phyloP scores from a whole-genome alignment of 2,888 invertebrate species.

The Ochropleura leucogaster region DNA sequence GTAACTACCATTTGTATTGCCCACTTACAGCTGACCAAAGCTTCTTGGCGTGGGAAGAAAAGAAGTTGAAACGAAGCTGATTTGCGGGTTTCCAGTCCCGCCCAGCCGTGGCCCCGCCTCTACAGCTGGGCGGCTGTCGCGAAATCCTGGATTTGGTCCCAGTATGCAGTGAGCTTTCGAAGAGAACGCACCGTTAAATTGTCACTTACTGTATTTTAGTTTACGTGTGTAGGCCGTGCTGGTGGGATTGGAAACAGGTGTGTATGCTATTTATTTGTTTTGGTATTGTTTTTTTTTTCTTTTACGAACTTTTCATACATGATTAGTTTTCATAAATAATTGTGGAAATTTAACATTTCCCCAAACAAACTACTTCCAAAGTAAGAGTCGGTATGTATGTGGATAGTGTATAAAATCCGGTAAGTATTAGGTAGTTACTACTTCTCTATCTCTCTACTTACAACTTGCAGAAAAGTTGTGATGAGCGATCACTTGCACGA shows the following conservation, averaged over 20 bases:
- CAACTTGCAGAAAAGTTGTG: conserved; percentile 3
- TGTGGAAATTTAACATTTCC: not conserved
- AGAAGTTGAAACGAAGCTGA: conserved; percentile 81
- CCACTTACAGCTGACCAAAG: conserved; percentile 77
- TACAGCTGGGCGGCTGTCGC: conserved; percentile 77
- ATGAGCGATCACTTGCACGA: not conserved
- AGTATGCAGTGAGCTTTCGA: conserved; percentile 73
- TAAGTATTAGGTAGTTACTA: not conserved
- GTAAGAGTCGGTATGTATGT: not conserved
- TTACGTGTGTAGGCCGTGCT: conserved; percentile 60
- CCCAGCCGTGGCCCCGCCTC: conserved; percentile 84
- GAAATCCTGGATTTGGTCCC: conserved; percentile 64
- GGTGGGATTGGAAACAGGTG: conserved; percentile 51
- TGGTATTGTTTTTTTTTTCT: not conserved
- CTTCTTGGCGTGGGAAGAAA: conserved; percentile 80
- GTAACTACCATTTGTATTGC: conserved; percentile 69
- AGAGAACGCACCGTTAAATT: conserved; percentile 61
- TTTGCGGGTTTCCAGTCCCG: conserved; percentile 81
- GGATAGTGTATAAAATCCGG: not conserved
- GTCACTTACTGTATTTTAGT: conserved; percentile 47
- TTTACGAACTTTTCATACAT: not conserved
- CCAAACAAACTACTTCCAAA: not conserved
- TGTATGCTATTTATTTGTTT: conserved; percentile 25
- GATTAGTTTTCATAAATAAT: not conserved
- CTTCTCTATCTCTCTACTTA: too few species aligned